Percentiles rank a stretch among this genome's conserved stretches.
Conservation (phyloP, 1,140 invertebrate species). For the Spodoptera frugiperda region DNA sequence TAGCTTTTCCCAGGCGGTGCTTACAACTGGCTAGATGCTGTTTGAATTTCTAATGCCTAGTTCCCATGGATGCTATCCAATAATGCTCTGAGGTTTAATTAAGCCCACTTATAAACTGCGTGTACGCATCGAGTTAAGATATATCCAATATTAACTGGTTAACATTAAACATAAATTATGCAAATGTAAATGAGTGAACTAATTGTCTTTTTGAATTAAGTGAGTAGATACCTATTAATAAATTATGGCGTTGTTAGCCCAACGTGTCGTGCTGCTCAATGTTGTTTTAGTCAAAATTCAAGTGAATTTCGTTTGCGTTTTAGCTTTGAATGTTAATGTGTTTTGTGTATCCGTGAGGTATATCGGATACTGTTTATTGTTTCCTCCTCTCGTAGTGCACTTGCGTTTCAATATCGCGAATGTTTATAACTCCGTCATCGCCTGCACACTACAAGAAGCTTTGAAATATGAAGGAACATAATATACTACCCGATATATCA, state of each 20-base stretch:
- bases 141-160: not conserved
- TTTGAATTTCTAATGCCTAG: constrained; percentile 20
- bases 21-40: not conserved
- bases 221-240: too few species aligned
- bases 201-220: too few species aligned
- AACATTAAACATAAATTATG: too few species aligned
- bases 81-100: constrained; percentile 2
- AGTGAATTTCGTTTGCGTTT: constrained; percentile 6
- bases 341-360: constrained; percentile 5
- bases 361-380: constrained; percentile 44
- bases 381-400: constrained; percentile 28
- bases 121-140: not conserved
- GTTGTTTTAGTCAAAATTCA: constrained; percentile 8
- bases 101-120: not conserved
- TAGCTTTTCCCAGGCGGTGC: constrained; percentile 18
- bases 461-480: constrained; percentile 33
- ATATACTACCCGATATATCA: constrained; percentile 7
- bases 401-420: constrained; percentile 43
- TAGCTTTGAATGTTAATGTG: constrained; percentile 1
- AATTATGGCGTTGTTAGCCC: too few species aligned
- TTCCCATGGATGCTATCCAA: not conserved
- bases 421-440: constrained; percentile 41
- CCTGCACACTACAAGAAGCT: constrained; percentile 12
- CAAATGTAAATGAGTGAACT: too few species aligned
- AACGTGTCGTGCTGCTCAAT: not conserved